phyloP scores from a whole-genome alignment of 1,140 invertebrate species.

The Drosophila erecta region DNA sequence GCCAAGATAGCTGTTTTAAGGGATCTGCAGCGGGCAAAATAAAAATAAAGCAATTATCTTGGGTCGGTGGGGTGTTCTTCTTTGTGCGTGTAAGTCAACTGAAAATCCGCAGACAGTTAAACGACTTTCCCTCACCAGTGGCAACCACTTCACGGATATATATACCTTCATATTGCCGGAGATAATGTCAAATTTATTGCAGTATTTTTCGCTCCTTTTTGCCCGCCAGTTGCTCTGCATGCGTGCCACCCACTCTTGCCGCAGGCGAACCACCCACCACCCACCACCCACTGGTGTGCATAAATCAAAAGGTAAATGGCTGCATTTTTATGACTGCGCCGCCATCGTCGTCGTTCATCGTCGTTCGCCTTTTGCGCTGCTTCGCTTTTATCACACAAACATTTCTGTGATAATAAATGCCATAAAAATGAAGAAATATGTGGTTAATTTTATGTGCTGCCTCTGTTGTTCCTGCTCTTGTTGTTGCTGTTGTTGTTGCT shows the following conservation, averaged over 20 bases:
- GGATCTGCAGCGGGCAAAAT: constrained; percentile 17
- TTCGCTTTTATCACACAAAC: constrained; percentile 82
- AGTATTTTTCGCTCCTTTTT: constrained; percentile 71
- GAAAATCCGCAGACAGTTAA: constrained; percentile 60
- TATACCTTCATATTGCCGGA: constrained; percentile 67
- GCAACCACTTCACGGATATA: constrained; percentile 40
- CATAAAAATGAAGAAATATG: constrained; percentile 84
- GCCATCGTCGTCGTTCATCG: constrained; percentile 66
- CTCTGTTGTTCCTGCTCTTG: neutral
- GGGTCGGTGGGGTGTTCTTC: constrained; percentile 2
- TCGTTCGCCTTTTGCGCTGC: constrained; percentile 69
- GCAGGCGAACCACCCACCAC: constrained; percentile 1
- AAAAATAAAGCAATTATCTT: constrained; percentile 54
- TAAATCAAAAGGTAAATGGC: constrained; percentile 83
- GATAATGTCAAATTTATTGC: constrained; percentile 83
- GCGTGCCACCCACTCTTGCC: constrained; percentile 23
- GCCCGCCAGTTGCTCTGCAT: constrained; percentile 49
- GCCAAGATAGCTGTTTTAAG: constrained; percentile 16
- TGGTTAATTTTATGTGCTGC: constrained; percentile 82
- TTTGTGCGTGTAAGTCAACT: constrained; percentile 53
- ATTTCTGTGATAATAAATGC: constrained; percentile 83
- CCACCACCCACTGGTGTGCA: constrained; percentile 56
- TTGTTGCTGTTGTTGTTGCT: neutral
- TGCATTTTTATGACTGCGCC: constrained; percentile 82
- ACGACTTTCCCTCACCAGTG: constrained; percentile 49